Conservation (phyloP, 2,113 vertebrate species). For the Dicaeum eximium region DNA sequence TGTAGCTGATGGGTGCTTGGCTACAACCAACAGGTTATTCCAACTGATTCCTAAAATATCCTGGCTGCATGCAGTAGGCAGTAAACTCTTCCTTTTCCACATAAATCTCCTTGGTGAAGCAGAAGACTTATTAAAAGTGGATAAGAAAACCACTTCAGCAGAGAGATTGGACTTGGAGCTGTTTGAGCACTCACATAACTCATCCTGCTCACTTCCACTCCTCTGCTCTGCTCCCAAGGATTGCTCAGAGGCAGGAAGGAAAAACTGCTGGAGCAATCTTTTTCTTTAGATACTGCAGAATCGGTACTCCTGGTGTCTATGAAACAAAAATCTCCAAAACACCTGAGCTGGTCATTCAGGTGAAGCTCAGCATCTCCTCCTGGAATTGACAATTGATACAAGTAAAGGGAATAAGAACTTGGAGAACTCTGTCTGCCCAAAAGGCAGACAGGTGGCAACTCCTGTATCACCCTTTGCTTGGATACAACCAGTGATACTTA, state of each 20-base stretch:
- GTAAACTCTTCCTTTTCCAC: not conserved
- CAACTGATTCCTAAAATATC: not conserved
- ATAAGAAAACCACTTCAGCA: not conserved
- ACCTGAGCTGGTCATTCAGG: not conserved
- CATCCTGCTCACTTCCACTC: not conserved
- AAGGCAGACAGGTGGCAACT: not conserved
- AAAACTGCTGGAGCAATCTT: not conserved
- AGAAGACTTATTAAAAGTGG: not conserved
- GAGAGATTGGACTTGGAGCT: not conserved
- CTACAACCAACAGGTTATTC: not conserved
- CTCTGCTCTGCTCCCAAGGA: not conserved
- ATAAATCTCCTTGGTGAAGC: not conserved
- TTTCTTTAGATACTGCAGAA: not conserved
- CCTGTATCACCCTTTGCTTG: not conserved
- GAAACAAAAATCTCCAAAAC: not conserved
- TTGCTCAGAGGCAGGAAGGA: not conserved
- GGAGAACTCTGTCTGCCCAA: not conserved
- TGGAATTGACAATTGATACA: not conserved
- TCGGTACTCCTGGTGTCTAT: accelerated
- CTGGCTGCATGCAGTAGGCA: not conserved
- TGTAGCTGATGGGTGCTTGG: not conserved
- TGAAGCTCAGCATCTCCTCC: not conserved
- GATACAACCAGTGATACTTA: not conserved
- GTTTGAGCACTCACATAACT: not conserved
- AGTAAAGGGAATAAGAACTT: not conserved